Percentiles rank a stretch among this genome's conserved stretches.
phyloP scores from a whole-genome alignment of 2,113 vertebrate genomes.

The Coptodon rendalli region DNA sequence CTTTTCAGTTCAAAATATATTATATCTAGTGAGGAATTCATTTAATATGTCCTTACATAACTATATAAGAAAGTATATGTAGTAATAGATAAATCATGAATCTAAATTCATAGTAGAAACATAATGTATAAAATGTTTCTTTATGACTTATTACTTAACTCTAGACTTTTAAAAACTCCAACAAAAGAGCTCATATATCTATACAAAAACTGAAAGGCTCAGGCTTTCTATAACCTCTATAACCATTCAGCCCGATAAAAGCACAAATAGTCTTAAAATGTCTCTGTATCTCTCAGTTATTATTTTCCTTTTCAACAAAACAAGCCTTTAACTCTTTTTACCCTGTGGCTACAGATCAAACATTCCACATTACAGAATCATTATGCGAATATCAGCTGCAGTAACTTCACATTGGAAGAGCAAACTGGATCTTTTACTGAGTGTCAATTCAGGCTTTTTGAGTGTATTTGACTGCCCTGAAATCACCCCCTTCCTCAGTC shows the following conservation, averaged over 20 bases:
- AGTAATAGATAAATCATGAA: background rate
- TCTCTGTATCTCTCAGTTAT: background rate
- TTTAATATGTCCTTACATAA: background rate
- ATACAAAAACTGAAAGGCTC: background rate
- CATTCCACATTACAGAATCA: slow-evolving; percentile 7
- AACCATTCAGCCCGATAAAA: background rate
- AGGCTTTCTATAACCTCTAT: background rate
- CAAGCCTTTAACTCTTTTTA: slow-evolving; percentile 21
- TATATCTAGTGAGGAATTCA: background rate
- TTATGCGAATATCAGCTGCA: slow-evolving; percentile 1
- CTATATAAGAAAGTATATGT: background rate
- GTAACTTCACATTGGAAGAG: background rate
- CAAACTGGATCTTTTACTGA: slow-evolving; percentile 5
- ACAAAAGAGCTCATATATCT: background rate
- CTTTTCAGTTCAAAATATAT: background rate
- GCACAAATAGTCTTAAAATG: background rate
- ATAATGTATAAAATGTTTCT: background rate
- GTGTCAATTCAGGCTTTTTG: background rate
- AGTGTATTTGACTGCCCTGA: background rate
- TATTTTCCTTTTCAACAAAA: slow-evolving; percentile 16
- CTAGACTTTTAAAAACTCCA: background rate
- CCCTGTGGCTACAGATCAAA: slow-evolving; percentile 17
- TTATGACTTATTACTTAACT: background rate
- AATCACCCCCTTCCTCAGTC: background rate
- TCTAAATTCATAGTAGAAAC: background rate